Evolutionary conservation across 2,888 invertebrate genomes (phyloP).

Genomic region (Elgonia sp.): DNA sequence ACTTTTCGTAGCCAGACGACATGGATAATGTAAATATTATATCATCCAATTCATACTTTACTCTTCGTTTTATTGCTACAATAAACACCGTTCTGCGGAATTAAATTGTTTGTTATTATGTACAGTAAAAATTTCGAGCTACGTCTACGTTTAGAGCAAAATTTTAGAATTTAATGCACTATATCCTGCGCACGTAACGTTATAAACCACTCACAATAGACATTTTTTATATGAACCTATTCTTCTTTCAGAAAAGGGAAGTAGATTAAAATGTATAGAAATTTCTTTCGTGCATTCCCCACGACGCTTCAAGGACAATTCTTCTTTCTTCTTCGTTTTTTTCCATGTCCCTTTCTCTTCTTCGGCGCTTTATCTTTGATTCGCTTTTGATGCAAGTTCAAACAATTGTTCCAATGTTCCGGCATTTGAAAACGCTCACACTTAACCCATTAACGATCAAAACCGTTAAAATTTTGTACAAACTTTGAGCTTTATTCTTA

Average conservation of each 20-base stretch:
- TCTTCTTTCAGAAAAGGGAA: constrained; percentile 53
- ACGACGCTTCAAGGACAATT: constrained; percentile 26
- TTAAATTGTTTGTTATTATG: constrained; percentile 71
- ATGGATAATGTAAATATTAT: constrained; percentile 55
- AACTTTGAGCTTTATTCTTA: no score
- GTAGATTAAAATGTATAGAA: constrained; percentile 71
- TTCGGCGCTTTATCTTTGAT: constrained; percentile 26
- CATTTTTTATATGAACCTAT: constrained; percentile 68
- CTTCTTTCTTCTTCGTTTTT: not conserved
- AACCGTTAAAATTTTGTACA: no score
- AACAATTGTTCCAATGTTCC: constrained; percentile 22
- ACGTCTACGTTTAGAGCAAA: constrained; percentile 56
- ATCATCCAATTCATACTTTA: constrained; percentile 52
- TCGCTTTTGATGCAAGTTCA: constrained; percentile 20
- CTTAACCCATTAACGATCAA: no score
- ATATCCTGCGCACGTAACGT: constrained; percentile 54
- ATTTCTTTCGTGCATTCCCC: constrained; percentile 54
- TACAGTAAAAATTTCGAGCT: constrained; percentile 59
- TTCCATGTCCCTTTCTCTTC: not conserved
- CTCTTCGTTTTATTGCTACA: constrained; percentile 51
- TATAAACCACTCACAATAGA: constrained; percentile 72
- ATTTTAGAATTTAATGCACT: constrained; percentile 66
- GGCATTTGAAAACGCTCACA: no score
- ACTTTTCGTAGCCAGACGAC: not conserved
- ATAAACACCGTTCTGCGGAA: constrained; percentile 46